Evolutionary conservation across 1,140 invertebrate genomes (phyloP).

Genomic region (Diachasmimorpha longicaudata): DNA sequence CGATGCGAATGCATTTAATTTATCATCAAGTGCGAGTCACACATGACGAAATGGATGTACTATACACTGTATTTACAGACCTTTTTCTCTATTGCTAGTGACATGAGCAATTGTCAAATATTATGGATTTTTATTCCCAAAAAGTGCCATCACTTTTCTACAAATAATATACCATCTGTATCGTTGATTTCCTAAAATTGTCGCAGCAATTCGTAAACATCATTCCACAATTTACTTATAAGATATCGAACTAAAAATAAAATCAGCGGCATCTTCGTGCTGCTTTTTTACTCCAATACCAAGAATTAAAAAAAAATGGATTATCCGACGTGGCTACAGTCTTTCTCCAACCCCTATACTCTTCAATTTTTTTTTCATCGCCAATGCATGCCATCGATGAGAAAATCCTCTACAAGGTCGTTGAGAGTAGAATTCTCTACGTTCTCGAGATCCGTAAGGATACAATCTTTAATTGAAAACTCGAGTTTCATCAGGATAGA

Average conservation of each 20-base stretch:
- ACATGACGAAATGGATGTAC: not conserved
- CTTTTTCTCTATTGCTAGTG: not conserved
- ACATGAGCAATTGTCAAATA: conserved; percentile 3
- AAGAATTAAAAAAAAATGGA: no score
- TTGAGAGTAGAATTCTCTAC: not conserved
- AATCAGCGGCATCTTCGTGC: no score
- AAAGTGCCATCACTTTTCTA: not conserved
- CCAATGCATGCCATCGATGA: not conserved
- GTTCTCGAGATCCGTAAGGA: not conserved
- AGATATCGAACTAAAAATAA: no score
- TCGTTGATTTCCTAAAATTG: no score
- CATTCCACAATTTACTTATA: no score
- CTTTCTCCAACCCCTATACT: no score
- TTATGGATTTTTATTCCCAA: not conserved
- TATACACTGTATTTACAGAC: not conserved
- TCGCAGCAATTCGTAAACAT: no score
- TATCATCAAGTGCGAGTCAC: not conserved
- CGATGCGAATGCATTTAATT: not conserved
- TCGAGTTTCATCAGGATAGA: no score
- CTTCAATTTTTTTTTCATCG: no score
- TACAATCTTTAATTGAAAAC: not conserved
- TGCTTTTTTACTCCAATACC: no score
- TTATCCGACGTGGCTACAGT: no score
- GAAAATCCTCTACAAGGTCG: not conserved
- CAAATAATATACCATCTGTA: not conserved